These are phyloP conservation scores for Ursus arctos DNA, from an alignment of 2,113 vertebrate species.

Conservation along the genomic window DNA sequence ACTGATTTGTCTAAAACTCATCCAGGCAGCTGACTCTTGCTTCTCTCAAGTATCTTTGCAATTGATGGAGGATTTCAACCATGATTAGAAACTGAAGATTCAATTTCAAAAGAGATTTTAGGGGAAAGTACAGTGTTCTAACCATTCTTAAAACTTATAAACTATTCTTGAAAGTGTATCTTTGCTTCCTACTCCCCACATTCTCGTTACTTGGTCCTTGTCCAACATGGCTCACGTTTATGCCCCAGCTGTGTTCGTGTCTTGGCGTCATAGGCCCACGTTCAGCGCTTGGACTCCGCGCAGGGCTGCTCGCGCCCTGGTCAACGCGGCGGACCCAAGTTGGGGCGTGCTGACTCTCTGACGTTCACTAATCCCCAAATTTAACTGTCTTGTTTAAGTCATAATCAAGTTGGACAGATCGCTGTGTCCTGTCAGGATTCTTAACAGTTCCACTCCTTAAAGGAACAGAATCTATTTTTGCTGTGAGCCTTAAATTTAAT, in stretches of 20 bases:
- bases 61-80: neutral
- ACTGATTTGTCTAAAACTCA: neutral
- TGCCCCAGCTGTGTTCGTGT: rapidly evolving
- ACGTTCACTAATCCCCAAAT: rapidly evolving
- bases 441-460: neutral
- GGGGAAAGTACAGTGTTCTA: rapidly evolving
- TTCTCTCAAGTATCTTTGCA: neutral
- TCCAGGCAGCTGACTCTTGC: rapidly evolving
- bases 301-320: rapidly evolving
- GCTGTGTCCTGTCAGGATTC: rapidly evolving
- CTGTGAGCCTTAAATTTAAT: neutral
- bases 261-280: rapidly evolving
- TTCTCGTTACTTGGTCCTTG: neutral
- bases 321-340: rapidly evolving
- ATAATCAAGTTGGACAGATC: too few species aligned
- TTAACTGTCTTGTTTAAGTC: neutral
- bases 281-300: rapidly evolving
- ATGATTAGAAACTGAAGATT: neutral
- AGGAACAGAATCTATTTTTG: neutral
- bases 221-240: rapidly evolving
- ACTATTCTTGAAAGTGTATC: rapidly evolving
- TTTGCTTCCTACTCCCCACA: rapidly evolving
- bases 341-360: rapidly evolving
- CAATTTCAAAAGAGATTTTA: neutral
- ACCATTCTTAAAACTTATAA: rapidly evolving